Evolutionary conservation across 2,888 invertebrate genomes (phyloP), one percentile per base, ranked within the genome.

Genomic region (Drosophila nigritarsus): DNA sequence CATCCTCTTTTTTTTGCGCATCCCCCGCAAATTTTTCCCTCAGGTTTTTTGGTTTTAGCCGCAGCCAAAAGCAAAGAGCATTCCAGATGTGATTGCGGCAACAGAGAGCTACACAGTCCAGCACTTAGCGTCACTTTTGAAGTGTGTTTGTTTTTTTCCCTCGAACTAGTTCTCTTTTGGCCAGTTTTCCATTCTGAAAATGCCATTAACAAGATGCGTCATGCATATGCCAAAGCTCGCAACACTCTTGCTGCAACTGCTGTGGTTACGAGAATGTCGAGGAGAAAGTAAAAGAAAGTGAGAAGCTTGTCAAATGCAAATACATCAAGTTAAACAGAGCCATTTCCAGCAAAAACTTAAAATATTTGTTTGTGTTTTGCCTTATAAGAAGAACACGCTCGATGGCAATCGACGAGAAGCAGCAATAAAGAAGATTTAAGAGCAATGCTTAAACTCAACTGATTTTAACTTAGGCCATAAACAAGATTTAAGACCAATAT

Each of bases 161-260:
- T 77, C 66, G 69, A 83, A 86, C 74, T 74, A 77, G 9, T n/a
- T 40, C 55, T 51, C 65, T 65, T 51, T 60, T 75, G 61, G 51
- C 51, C 53, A 61, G 74, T 50, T 68, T 68, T 29, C n/a, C 69
- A 67, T 55, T 38, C 60, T 70, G 79, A 67, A 84, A 86, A 86
- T 74, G 79, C 73, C 79, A 81, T 89, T 87, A 84, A 71, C 67
- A 78, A 67, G 76, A 78, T 81, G 82, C 84, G 64, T 71, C 79
- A 81, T 87, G 78, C 81, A 89, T 87, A 89, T 84, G 45, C 36
- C 40, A 74, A 55, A 42, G 60, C 66, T 11, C 2, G 36, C 27
- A 60, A 45, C 40, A 50, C 50, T 66, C 55, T 55, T 11, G 34
- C 40, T 42, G 51, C 58, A 59, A 48, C 71, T 56, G 49, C 60